Evolutionary conservation across 2,888 invertebrate species (phyloP).

Genomic region (Ornithoptera alexandrae): DNA sequence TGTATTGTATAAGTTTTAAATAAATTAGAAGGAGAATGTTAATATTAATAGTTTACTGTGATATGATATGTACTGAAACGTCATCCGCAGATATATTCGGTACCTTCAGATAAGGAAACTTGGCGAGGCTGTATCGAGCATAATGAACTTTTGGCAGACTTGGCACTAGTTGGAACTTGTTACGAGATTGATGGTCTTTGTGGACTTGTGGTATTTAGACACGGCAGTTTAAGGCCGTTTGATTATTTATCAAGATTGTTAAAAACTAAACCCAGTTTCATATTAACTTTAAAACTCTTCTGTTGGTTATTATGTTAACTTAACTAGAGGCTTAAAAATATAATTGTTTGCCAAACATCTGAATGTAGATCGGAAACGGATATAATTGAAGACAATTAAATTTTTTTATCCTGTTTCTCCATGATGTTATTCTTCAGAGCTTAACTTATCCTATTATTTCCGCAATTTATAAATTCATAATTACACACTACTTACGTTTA

Average conservation of each 20-base stretch:
- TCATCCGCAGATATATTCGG: conserved; percentile 1
- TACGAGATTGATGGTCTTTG: conserved; percentile 7
- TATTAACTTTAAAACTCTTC: not conserved
- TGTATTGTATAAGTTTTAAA: too few species aligned
- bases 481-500: too few species aligned
- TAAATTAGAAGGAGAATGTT: too few species aligned
- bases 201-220: not conserved
- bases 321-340: too few species aligned
- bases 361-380: too few species aligned
- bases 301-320: not conserved
- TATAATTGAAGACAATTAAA: too few species aligned
- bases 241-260: not conserved
- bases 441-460: too few species aligned
- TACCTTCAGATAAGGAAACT: conserved; percentile 18
- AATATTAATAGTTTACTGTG: not conserved
- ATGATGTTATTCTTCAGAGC: too few species aligned
- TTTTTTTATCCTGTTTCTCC: too few species aligned
- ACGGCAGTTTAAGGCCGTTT: conserved; percentile 1
- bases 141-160: conserved; percentile 17
- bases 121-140: conserved; percentile 8
- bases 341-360: too few species aligned
- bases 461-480: too few species aligned
- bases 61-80: not conserved
- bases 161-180: conserved; percentile 12
- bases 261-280: not conserved